A percentile compares a stretch with the other conserved stretches of the same genome.
Conservation (phyloP, 2,888 invertebrate genomes). For the Tethea ocularis region DNA sequence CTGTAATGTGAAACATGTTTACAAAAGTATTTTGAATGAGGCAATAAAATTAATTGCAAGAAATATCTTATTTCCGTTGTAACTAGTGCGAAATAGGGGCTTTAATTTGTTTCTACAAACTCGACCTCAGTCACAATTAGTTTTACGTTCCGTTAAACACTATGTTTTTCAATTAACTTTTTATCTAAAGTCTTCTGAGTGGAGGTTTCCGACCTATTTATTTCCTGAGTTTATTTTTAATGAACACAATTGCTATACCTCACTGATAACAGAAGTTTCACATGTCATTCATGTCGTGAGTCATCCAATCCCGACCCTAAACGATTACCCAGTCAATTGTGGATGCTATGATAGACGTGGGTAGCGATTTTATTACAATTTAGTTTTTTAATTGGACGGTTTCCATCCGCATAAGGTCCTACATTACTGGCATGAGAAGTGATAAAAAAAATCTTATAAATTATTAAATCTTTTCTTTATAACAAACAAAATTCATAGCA, state of each 20-base stretch:
- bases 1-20: background rate
- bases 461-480: too few relatives aligned
- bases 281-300: conserved; percentile 36
- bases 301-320: conserved; percentile 52
- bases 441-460: too few relatives aligned
- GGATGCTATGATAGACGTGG: conserved; percentile 28
- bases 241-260: conserved; percentile 28
- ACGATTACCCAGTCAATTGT: conserved; percentile 36
- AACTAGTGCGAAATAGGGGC: background rate
- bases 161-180: conserved; percentile 9
- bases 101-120: background rate
- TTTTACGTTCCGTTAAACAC: conserved; percentile 11
- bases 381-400: conserved; percentile 28
- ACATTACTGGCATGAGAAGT: too few relatives aligned
- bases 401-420: conserved; percentile 14
- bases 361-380: conserved; percentile 20
- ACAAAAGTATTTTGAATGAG: background rate
- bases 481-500: too few relatives aligned
- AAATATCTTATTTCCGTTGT: background rate
- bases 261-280: conserved; percentile 39
- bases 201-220: conserved; percentile 38
- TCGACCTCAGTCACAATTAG: conserved; percentile 7
- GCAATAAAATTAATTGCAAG: background rate
- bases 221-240: conserved; percentile 16
- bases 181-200: conserved; percentile 22